Percentiles rank a stretch among this genome's conserved stretches.
phyloP scores from a whole-genome alignment of 2,888 invertebrate genomes.

The Drosophila lutescens region DNA sequence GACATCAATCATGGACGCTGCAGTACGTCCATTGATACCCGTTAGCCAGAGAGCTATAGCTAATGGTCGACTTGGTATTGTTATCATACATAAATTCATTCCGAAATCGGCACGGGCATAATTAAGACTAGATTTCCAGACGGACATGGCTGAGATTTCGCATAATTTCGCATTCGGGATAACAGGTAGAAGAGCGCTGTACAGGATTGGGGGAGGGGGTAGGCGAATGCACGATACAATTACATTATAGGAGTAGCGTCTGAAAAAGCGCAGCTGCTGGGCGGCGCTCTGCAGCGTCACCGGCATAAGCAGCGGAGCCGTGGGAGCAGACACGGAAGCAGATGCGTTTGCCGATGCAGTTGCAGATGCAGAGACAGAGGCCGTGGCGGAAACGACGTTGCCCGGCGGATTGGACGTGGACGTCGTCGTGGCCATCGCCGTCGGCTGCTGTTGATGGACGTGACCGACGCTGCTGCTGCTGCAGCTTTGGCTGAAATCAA shows the following conservation, averaged over 20 bases:
- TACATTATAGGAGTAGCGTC: slow-evolving; percentile 83
- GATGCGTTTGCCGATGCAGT: slow-evolving; percentile 16
- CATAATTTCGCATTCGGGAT: slow-evolving; percentile 26
- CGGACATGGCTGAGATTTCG: slow-evolving; percentile 1
- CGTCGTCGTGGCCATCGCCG: slow-evolving; percentile 15
- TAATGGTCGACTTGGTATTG: not conserved
- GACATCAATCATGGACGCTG: slow-evolving; percentile 21
- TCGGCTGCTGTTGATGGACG: slow-evolving; percentile 32
- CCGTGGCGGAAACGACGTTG: slow-evolving; percentile 13
- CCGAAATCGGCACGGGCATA: not conserved
- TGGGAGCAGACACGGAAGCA: slow-evolving; percentile 24
- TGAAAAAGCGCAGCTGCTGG: slow-evolving; percentile 82
- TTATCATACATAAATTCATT: not conserved
- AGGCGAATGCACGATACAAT: slow-evolving; percentile 81
- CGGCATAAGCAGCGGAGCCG: slow-evolving; percentile 70
- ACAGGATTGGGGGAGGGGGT: not conserved
- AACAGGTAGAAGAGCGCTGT: slow-evolving; percentile 25
- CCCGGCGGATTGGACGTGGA: slow-evolving; percentile 24
- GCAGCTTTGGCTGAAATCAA: slow-evolving; percentile 62
- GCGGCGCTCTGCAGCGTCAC: slow-evolving; percentile 80
- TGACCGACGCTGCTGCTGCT: slow-evolving; percentile 16
- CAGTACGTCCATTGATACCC: slow-evolving; percentile 30
- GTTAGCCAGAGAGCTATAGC: slow-evolving; percentile 24
- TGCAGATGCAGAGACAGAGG: slow-evolving; percentile 12
- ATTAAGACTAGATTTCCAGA: slow-evolving; percentile 2